phyloP scores from a whole-genome alignment of 2,888 invertebrate species.

The Aethes cnicana region DNA sequence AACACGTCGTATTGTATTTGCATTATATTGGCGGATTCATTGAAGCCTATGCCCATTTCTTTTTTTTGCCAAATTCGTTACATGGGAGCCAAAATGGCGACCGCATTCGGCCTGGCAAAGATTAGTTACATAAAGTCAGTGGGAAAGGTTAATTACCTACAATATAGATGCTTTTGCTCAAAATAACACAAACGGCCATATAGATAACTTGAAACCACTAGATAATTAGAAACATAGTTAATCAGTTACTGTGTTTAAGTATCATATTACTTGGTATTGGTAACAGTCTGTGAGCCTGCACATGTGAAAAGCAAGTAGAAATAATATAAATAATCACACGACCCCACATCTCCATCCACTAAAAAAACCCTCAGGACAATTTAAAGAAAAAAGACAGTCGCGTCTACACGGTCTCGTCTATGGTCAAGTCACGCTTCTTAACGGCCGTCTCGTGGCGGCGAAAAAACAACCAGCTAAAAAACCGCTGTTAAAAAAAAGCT shows the following conservation, averaged over 20 bases:
- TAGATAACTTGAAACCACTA: too few relatives aligned
- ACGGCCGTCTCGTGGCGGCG: constrained; percentile 32
- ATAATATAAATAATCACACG: too few relatives aligned
- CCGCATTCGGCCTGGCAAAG: constrained; percentile 1
- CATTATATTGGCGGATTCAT: constrained; percentile 3
- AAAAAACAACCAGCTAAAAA: constrained; percentile 38
- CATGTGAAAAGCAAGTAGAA: too few relatives aligned
- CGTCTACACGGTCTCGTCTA: constrained; percentile 25
- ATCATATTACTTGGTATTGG: too few relatives aligned
- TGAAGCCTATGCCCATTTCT: background rate
- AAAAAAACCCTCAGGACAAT: constrained; percentile 1
- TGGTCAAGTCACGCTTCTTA: constrained; percentile 33
- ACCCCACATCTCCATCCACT: background rate
- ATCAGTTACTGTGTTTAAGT: too few relatives aligned
- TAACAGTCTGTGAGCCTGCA: too few relatives aligned
- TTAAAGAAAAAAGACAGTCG: constrained; percentile 13
- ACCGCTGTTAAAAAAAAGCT: constrained; percentile 31
- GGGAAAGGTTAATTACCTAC: too few relatives aligned
- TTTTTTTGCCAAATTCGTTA: background rate
- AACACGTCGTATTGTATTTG: constrained; percentile 1
- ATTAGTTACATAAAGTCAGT: background rate
- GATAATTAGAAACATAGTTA: too few relatives aligned
- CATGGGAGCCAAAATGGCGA: constrained; percentile 9
- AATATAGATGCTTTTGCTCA: too few relatives aligned
- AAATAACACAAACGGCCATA: too few relatives aligned